Conservation (phyloP, 2,113 vertebrate genomes). For the Ovis canadensis region DNA sequence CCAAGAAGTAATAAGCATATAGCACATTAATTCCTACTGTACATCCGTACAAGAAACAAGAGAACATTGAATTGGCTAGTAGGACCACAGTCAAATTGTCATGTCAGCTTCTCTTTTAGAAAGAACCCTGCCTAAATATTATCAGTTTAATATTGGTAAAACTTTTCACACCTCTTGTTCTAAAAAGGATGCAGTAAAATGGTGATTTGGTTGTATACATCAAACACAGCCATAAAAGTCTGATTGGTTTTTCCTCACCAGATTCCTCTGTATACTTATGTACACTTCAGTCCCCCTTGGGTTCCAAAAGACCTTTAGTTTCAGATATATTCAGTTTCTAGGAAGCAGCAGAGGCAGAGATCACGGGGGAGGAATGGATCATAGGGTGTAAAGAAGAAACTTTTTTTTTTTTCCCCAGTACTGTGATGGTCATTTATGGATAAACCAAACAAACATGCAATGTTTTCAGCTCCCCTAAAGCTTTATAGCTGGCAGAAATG, state of each 20-base stretch:
- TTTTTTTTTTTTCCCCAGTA: background rate
- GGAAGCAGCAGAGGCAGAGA: background rate
- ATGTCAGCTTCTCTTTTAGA: background rate
- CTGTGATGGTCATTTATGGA: background rate
- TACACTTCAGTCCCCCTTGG: background rate
- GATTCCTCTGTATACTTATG: background rate
- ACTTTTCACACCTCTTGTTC: background rate
- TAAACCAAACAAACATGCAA: background rate
- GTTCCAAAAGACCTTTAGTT: background rate
- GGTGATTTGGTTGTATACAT: background rate
- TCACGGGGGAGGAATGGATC: background rate
- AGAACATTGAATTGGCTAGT: background rate
- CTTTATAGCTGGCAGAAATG: background rate
- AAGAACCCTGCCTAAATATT: background rate
- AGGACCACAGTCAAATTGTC: background rate
- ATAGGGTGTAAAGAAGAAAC: background rate
- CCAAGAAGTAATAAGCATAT: background rate
- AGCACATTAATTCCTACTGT: background rate
- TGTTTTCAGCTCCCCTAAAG: background rate
- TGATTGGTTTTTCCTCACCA: background rate
- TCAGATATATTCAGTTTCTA: background rate
- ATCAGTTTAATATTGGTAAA: background rate
- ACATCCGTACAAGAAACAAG: background rate
- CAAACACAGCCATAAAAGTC: background rate
- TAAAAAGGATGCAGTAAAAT: background rate